Base-by-base conservation (phyloP, 1,140 invertebrate genomes). In the Panulirus ornatus region DNA sequence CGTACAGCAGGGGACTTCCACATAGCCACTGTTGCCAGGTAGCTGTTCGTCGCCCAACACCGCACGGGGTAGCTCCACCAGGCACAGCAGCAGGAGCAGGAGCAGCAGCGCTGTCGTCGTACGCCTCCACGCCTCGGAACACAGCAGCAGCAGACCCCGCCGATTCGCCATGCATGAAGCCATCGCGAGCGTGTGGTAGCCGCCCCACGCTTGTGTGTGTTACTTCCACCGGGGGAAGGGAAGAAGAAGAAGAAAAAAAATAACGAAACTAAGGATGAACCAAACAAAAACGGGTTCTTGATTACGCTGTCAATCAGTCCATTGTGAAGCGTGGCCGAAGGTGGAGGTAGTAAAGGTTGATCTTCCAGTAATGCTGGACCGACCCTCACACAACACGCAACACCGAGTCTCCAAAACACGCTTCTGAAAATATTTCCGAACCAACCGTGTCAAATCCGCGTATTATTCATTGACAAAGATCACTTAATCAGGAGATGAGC, bases 1-100 rank as follows among this genome's bases (percentile, higher is more conserved):
- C n/a, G 87, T 89, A 30, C 87, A 89, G 34, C 87, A 89, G 30
- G 87, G 87, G 30, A 89, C 87, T n/a, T 89, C 87, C 30, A 89
- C 87, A 54, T 89, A 89, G 36, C 63, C 84, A 42, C 58, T 83
- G 47, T 51, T 89, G 51, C 79, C 87, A 8, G 87, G 78, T 44
- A 83, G 30, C 44, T 89, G 87, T 6, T 89, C 87, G 42, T 89
- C 87, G 27, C 40, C 71, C 22, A 36, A 8, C 86, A 88, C 86
- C n/a, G 70, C 78, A 22, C 27, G n/a, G 40, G 86, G 34, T n/a
- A 81, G 44, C 40, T 47, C 63, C 44, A 44, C 9, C 71, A 76
- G n/a, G 36, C 47, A 47, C 34, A 73, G 27, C 70, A 84, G 54
- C 27, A 34, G 36, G 22, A 87, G 22, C 34, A 78, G 42, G 42